Conservation (phyloP, 30 jellyfish, hydroid and myxozoan genomes). For the Hydractinia echinata region DNA sequence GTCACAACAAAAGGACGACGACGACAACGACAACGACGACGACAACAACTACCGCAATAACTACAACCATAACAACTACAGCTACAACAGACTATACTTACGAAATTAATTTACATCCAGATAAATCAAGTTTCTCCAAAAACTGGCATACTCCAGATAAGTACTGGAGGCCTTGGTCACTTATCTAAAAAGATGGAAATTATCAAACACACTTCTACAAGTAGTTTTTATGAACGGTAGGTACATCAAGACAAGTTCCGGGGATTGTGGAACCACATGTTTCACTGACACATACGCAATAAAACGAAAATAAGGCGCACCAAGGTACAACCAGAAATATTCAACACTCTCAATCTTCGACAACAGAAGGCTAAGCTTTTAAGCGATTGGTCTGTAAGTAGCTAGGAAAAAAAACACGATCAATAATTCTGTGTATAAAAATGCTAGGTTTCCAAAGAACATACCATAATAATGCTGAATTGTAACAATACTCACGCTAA, state of each 20-base stretch:
- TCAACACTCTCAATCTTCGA: slow-evolving; percentile 65
- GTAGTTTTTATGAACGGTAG: neutral
- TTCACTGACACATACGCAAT: neutral
- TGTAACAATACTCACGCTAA: slow-evolving; percentile 42
- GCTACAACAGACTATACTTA: neutral
- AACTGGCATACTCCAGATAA: slow-evolving; percentile 81
- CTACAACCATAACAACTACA: neutral
- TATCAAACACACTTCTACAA: neutral
- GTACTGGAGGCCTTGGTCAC: slow-evolving; percentile 80
- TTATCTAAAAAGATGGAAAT: slow-evolving; percentile 33
- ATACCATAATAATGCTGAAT: neutral
- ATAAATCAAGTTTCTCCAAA: slow-evolving; percentile 68
- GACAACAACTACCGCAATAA: too few species aligned
- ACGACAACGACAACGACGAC: too few species aligned
- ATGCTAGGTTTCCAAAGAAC: neutral
- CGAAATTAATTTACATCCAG: slow-evolving; percentile 73
- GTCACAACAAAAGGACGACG: too few species aligned
- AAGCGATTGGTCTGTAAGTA: slow-evolving; percentile 69
- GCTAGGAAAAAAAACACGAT: slow-evolving; percentile 31
- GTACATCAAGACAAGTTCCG: neutral
- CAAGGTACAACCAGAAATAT: slow-evolving; percentile 74
- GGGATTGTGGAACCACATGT: neutral
- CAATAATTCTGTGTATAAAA: neutral
- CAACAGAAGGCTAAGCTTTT: slow-evolving; percentile 81
- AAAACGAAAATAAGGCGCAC: slow-evolving; percentile 31